A percentile compares a stretch with the other conserved stretches of the same genome.
Evolutionary conservation across 2,888 invertebrate genomes (phyloP).

Genomic region (Cephus pygmeus): DNA sequence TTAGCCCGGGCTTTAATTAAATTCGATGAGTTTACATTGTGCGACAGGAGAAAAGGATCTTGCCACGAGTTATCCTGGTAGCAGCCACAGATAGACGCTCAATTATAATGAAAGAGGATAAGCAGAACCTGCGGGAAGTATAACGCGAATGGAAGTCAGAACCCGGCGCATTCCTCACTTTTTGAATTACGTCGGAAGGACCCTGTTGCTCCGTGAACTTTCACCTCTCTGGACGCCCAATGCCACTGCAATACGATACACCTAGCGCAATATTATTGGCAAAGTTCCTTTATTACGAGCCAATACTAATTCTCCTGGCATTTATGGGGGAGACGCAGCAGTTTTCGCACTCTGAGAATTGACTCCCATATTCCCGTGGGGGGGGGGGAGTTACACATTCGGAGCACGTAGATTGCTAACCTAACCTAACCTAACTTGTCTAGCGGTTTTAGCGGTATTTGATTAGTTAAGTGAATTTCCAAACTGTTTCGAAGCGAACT

Average conservation of each 20-base stretch:
- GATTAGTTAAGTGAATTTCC: slow-evolving; percentile 64
- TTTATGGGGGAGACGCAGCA: slow-evolving; percentile 2
- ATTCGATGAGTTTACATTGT: slow-evolving; percentile 11
- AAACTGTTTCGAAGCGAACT: slow-evolving; percentile 50
- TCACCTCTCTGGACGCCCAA: neutral
- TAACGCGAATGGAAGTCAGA: neutral
- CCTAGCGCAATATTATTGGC: neutral
- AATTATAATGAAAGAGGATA: neutral
- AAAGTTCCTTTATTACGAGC: neutral
- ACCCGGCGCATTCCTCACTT: neutral
- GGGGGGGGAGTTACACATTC: slow-evolving; percentile 50
- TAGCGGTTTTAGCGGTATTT: slow-evolving; percentile 64
- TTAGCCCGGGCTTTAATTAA: slow-evolving; percentile 12
- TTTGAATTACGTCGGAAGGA: neutral
- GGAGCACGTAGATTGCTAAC: slow-evolving; percentile 62
- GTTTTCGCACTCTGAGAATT: neutral
- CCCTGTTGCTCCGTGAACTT: neutral
- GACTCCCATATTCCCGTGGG: neutral
- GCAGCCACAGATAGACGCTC: neutral
- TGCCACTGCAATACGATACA: neutral
- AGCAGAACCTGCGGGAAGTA: neutral
- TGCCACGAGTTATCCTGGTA: neutral
- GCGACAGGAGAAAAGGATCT: neutral
- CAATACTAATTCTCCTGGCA: slow-evolving; percentile 15
- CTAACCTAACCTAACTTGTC: slow-evolving; percentile 60